Evolutionary conservation across 2,888 invertebrate species (phyloP), one percentile per base, ranked within the genome.

Genomic region (Pollenia griseotomentosa): DNA sequence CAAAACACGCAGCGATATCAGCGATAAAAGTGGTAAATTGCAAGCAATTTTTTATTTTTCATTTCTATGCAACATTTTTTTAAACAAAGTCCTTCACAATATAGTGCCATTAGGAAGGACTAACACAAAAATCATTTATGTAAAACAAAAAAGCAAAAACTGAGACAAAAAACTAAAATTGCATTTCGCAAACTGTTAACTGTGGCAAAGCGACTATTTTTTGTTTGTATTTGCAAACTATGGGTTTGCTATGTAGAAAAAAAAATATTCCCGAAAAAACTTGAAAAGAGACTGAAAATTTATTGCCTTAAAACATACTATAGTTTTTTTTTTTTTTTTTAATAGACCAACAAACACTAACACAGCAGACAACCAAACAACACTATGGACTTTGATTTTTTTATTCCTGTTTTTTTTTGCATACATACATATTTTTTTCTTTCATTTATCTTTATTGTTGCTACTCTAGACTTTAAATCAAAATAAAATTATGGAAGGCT

Each of bases 401-500:
- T 57, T 46, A 77, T 78, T 51, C 11, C 7, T 14, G 11, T 40
- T 70, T 61, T 80, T 68, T 79, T 0, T 2, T 23, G 2, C 2
- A 23, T 48, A 44, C 81, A 53, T n/a, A 57, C 57, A 23, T 12
- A 53, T 53, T 44, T 33, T 16, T n/a, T 48, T 44, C 23, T 4
- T 55, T 9, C 33, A 33, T 33, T 61, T 57, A 11, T 19, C 19
- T 40, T 61, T 59, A 42, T 59, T 51, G 42, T 65, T 53, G n/a
- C 7, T 55, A 9, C n/a, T 73, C 9, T 44, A 95, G 95, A 94
- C 96, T 88, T 94, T 99, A 94, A 99, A 99, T 95, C 99, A 99
- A 94, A 99, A 98, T 93, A 98, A 98, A 94, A 99, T 99, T 91
- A 99, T 99, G 99, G 99, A 99, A 95, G 99, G 99, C 71, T 99